These are phyloP conservation scores for Callyntrura sp. DNA, from an alignment of 2,888 invertebrate species.

Conservation along the genomic window DNA sequence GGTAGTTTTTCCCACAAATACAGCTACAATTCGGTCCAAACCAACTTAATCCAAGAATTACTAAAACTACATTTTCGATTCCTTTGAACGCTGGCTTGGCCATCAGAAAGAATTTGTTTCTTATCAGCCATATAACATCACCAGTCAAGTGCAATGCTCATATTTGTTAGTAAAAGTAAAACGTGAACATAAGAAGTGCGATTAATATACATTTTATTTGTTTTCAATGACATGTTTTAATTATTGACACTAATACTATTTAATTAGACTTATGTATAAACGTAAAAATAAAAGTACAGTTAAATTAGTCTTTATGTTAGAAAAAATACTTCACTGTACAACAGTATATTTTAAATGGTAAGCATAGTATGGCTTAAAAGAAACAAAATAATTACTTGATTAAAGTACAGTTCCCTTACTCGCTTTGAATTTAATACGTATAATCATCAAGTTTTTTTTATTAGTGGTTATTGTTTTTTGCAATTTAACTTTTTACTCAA, in stretches of 20 bases:
- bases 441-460: not conserved
- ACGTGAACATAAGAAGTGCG: not conserved
- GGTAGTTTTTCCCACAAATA: too few relatives aligned
- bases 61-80: too few relatives aligned
- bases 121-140: too few relatives aligned
- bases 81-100: too few relatives aligned
- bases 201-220: not conserved
- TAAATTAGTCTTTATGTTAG: conserved; percentile 46
- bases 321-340: not conserved
- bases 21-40: too few relatives aligned
- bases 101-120: too few relatives aligned
- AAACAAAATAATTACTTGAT: not conserved
- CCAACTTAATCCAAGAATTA: too few relatives aligned
- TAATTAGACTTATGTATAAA: not conserved
- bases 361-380: conserved; percentile 2
- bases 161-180: not conserved
- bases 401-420: not conserved
- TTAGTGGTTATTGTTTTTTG: not conserved
- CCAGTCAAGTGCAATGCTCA: not conserved
- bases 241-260: not conserved
- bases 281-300: not conserved
- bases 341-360: not conserved
- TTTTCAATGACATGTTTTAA: not conserved
- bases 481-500: too few relatives aligned
- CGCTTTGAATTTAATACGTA: not conserved